Evolutionary conservation across 2,888 invertebrate species (phyloP), one percentile per base, ranked within the genome.

Genomic region (Netelia virgata): DNA sequence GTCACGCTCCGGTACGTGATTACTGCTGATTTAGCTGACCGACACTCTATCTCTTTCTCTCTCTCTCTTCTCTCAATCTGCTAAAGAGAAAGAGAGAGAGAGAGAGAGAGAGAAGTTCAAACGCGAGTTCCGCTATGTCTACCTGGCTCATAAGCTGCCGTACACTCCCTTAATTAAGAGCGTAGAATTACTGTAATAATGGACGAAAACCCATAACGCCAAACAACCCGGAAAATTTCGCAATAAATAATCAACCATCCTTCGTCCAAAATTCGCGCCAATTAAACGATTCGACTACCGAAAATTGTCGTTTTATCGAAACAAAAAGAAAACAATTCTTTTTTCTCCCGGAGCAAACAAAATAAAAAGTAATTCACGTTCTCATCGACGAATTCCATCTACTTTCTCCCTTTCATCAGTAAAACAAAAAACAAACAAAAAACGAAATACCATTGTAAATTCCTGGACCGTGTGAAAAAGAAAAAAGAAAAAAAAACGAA

Each of bases 1-100:
- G 79, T 83, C 79, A 79, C 73, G 76, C 76, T 82, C 73, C 59
- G 72, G 61, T 68, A 73, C 79, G 83, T 83, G 79, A 79, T 83
- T 79, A 83, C 79, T 23, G 83, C 79, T 83, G 83, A 79, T 83
- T 79, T 79, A 66, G 79, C 75, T 79, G 69, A 14, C 55, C 69
- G 57, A 18, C 59, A n/a, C 68, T 53, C 64, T 11, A 1, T 47
- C 47, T 47, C 47, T 14, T 14, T 47, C 47, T 47, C 47, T 47
- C 47, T 11, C 50, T 41, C 14, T 47, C 18, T 43, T 59, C 20
- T 36, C 36, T 36, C 36, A 36, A 36, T 6, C 36, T 36, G 6
- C 28, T 9, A 14, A 8, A 28, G 36, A 76, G 57, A 66, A 43
- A 76, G 57, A 59, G 57, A 59, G 57, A 57, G 20, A 57, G 57